Conservation (phyloP, 2,888 invertebrate genomes). For the Elaeidobius kamerunicus region DNA sequence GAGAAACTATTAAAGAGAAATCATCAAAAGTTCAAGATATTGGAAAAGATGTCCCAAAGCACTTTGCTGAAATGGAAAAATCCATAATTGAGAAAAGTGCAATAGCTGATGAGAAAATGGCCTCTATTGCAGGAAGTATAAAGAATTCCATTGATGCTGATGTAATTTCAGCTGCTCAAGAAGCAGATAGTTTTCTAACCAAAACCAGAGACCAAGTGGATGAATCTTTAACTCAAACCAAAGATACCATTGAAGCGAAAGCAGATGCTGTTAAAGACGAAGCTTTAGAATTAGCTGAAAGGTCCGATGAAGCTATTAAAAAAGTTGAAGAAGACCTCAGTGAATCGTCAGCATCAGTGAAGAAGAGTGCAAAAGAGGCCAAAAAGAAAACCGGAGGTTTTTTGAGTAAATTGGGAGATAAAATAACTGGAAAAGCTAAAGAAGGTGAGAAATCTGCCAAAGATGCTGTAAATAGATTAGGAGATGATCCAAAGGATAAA, state of each 20-base stretch:
- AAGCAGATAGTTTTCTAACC: neutral
- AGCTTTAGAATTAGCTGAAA: slow-evolving; percentile 24
- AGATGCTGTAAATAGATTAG: neutral
- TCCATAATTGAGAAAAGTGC: neutral
- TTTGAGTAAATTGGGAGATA: slow-evolving; percentile 30
- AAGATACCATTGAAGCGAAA: neutral
- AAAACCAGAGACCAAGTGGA: neutral
- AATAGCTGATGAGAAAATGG: neutral
- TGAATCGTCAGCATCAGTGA: neutral
- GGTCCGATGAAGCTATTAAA: slow-evolving; percentile 16
- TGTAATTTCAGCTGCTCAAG: neutral
- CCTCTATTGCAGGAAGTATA: neutral
- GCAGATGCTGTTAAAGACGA: neutral
- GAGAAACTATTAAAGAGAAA: neutral
- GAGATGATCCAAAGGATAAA: no score
- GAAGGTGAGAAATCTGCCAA: slow-evolving; percentile 19
- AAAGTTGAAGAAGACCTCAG: neutral
- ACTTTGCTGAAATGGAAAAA: slow-evolving; percentile 1
- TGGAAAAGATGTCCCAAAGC: neutral
- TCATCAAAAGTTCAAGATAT: neutral
- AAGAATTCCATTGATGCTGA: neutral
- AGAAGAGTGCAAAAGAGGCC: neutral
- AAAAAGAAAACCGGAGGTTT: slow-evolving; percentile 31
- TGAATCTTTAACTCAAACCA: no score
- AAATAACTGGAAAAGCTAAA: slow-evolving; percentile 28